A percentile compares a stretch with the other conserved stretches of the same genome.
These are phyloP conservation scores for Apostichopus californicus DNA, from an alignment of 35 echinoderm and acorn worm species.

Conservation along the genomic window DNA sequence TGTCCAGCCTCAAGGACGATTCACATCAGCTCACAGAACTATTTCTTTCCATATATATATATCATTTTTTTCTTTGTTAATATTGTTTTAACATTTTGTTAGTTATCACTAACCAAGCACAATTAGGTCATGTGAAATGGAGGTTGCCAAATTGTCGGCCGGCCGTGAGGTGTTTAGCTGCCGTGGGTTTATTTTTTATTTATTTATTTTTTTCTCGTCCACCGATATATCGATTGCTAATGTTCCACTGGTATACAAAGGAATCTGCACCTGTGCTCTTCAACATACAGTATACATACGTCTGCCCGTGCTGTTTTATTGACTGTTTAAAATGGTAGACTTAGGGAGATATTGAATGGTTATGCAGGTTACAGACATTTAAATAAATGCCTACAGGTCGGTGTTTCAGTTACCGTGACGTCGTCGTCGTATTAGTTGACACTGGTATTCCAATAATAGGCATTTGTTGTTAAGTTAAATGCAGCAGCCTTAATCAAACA, in stretches of 20 bases:
- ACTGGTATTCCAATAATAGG: no score
- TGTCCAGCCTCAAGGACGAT: no score
- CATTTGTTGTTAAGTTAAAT: no score
- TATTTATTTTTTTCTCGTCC: background rate
- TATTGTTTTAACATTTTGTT: no score
- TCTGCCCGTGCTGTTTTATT: constrained; percentile 21
- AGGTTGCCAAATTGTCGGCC: background rate
- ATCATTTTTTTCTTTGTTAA: no score
- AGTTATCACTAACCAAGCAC: background rate
- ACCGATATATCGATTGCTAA: constrained; percentile 30
- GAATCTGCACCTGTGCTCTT: constrained; percentile 14
- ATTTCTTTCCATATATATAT: no score
- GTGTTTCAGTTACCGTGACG: no score
- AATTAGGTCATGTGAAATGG: constrained; percentile 22
- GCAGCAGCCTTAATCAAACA: no score
- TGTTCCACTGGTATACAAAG: constrained; percentile 7
- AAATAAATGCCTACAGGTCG: no score
- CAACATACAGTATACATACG: background rate
- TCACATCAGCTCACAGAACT: no score
- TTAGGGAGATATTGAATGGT: background rate
- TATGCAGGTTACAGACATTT: background rate
- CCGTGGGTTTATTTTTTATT: background rate
- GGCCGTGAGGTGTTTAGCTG: background rate
- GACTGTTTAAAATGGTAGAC: constrained; percentile 13
- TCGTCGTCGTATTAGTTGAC: no score